Conservation (phyloP, 2,113 vertebrate species). For the Capreolus pygargus region DNA sequence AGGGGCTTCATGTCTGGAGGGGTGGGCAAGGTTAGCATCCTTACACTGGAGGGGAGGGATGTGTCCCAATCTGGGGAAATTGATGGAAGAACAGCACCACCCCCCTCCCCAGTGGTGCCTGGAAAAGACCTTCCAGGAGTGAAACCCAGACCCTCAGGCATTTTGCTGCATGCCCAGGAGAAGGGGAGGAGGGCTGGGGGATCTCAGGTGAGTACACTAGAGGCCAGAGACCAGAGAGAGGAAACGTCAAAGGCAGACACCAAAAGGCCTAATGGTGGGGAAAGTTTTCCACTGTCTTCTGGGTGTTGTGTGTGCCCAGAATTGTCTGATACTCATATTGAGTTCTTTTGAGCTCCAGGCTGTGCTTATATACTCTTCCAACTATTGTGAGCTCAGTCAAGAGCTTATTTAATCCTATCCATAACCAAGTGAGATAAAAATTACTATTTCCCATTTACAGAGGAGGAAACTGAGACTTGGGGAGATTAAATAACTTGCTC, state of each 20-base stretch:
- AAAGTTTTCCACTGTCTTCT: background rate
- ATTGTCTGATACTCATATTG: background rate
- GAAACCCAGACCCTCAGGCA: background rate
- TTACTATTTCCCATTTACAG: background rate
- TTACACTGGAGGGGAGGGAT: background rate
- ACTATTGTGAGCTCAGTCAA: background rate
- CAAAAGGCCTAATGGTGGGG: background rate
- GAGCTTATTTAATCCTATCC: background rate
- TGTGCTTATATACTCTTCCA: background rate
- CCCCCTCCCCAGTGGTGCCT: background rate
- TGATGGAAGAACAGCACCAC: rapidly evolving
- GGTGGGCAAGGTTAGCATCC: background rate
- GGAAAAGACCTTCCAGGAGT: background rate
- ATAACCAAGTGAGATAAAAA: no score
- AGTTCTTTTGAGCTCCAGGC: background rate
- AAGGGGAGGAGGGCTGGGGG: background rate
- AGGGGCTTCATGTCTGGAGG: background rate
- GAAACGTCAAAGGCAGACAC: background rate
- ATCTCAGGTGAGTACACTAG: no score
- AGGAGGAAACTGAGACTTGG: background rate
- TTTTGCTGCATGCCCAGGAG: background rate
- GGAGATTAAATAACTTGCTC: background rate
- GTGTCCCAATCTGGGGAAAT: background rate
- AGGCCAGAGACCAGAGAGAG: background rate
- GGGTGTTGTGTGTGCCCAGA: background rate